Evolutionary conservation across 2,888 invertebrate species (phyloP).

Genomic region (Himalopsyche tibetana): DNA sequence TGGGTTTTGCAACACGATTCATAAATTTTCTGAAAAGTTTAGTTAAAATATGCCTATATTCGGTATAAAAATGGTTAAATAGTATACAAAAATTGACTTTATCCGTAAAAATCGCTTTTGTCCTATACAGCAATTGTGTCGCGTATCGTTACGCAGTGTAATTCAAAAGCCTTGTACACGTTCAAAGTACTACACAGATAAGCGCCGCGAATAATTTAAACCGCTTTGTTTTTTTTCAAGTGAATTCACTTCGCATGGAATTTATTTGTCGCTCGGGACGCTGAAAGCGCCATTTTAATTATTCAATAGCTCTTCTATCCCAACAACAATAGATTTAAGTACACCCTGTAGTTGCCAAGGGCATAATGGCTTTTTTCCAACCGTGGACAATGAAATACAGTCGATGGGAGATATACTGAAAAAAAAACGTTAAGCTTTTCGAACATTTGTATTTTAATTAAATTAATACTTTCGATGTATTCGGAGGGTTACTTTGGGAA

Average conservation of each 20-base stretch:
- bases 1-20: no score
- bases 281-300: slow-evolving; percentile 22
- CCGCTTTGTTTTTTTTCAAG: slow-evolving; percentile 25
- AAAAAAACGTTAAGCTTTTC: neutral
- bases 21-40: no score
- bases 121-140: no score
- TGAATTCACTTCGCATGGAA: slow-evolving; percentile 8
- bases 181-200: neutral
- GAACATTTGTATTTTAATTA: no score
- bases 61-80: no score
- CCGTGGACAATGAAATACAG: neutral
- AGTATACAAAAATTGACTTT: no score
- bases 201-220: slow-evolving; percentile 29
- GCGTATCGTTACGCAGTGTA: neutral
- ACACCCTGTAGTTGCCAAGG: slow-evolving; percentile 16
- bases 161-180: neutral
- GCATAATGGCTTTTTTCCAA: slow-evolving; percentile 5
- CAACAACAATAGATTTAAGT: slow-evolving; percentile 14
- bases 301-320: slow-evolving; percentile 31
- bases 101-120: no score
- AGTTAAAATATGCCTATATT: no score
- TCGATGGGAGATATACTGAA: neutral
- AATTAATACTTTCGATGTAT: no score
- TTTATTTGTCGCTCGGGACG: slow-evolving; percentile 27
- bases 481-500: no score